phyloP scores from a whole-genome alignment of 92 coral and sea anemone genomes.

The Diadumene lineata region DNA sequence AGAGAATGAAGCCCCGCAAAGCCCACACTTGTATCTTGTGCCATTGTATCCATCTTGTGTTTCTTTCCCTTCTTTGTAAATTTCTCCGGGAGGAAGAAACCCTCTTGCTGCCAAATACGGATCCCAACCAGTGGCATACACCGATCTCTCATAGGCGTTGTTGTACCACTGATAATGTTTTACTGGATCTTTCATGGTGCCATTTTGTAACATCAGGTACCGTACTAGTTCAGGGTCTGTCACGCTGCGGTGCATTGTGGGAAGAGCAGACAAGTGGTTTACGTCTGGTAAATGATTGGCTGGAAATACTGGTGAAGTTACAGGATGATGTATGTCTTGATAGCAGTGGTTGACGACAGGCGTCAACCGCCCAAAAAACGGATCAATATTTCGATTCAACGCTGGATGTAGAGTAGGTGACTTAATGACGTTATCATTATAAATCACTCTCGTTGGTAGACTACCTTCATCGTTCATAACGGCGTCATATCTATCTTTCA shows the following conservation, averaged over 20 bases:
- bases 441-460: neutral
- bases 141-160: conserved; percentile 7
- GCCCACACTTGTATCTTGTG: conserved; percentile 77
- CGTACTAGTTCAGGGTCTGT: conserved; percentile 34
- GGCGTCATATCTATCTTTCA: neutral
- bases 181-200: conserved; percentile 29
- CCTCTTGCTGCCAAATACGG: conserved; percentile 29
- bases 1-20: conserved; percentile 85
- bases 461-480: neutral
- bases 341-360: conserved; percentile 20
- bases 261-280: conserved; percentile 14
- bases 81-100: conserved; percentile 10
- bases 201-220: conserved; percentile 32
- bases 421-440: conserved; percentile 14
- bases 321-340: conserved; percentile 1
- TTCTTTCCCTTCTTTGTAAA: conserved; percentile 27
- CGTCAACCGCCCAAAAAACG: conserved; percentile 24
- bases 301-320: conserved; percentile 13
- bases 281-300: conserved; percentile 17
- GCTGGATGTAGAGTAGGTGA: conserved; percentile 30
- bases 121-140: conserved; percentile 25
- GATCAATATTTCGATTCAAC: conserved; percentile 24
- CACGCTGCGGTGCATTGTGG: conserved; percentile 24
- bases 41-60: conserved; percentile 10
- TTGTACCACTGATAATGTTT: conserved; percentile 21